A percentile compares a stretch with the other conserved stretches of the same genome.
Conservation (phyloP, 2,113 vertebrate species). For the Equus przewalskii region DNA sequence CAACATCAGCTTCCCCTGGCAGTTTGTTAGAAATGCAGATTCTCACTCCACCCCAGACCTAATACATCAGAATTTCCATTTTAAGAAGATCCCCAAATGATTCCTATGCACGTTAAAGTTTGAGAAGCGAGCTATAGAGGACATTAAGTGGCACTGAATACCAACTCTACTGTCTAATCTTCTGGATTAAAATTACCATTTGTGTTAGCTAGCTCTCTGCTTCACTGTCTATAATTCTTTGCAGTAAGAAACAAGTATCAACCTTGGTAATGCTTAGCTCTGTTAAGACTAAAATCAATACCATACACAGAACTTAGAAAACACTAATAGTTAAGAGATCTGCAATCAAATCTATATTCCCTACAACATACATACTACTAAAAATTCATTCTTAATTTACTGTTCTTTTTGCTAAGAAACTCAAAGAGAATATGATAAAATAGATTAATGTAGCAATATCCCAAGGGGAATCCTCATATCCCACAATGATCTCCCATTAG, state of each 20-base stretch:
- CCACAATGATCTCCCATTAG: not conserved
- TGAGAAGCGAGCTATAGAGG: not conserved
- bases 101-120: not conserved
- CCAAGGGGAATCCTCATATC: not conserved
- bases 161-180: not conserved
- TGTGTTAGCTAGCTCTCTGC: not conserved
- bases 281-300: not conserved
- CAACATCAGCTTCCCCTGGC: not conserved
- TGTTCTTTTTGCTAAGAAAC: slow-evolving; percentile 34
- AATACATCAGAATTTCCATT: not conserved
- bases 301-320: not conserved
- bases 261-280: not conserved
- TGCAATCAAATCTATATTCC: not conserved
- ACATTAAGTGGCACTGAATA: not conserved
- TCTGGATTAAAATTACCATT: not conserved
- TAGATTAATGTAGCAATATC: not conserved
- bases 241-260: not conserved
- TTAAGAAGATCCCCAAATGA: not conserved
- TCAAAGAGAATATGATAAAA: not conserved
- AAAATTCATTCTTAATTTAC: slow-evolving; percentile 13
- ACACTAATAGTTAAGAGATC: not conserved
- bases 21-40: not conserved
- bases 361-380: not conserved
- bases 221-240: not conserved
- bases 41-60: not conserved